Conservation (phyloP, 2,888 invertebrate species). For the Dynastes grantii region DNA sequence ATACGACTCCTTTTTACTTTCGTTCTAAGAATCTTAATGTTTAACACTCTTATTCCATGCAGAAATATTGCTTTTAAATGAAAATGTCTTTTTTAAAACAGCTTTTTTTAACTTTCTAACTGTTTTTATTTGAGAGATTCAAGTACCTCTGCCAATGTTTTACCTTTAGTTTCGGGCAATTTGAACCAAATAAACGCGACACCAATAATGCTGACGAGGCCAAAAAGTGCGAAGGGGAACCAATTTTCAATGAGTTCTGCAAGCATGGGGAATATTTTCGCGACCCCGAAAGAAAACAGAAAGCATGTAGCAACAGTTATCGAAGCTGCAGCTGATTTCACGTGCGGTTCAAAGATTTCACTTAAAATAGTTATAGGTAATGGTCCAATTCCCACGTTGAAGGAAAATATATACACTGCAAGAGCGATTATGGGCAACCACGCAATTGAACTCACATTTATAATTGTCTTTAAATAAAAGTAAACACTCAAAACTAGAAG, state of each 20-base stretch:
- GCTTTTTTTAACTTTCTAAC: no score
- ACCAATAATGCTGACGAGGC: slow-evolving; percentile 73
- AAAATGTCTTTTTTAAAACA: no score
- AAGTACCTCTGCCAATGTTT: slow-evolving; percentile 49
- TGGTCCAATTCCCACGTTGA: slow-evolving; percentile 83
- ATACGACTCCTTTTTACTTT: no score
- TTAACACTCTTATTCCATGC: no score
- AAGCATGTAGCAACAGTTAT: slow-evolving; percentile 84
- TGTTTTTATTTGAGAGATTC: slow-evolving; percentile 11
- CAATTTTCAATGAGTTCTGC: slow-evolving; percentile 74
- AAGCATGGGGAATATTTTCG: slow-evolving; percentile 78
- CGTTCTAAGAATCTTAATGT: no score
- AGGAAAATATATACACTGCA: slow-evolving; percentile 81
- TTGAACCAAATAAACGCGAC: slow-evolving; percentile 77
- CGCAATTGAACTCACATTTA: slow-evolving; percentile 67
- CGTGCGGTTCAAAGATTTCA: slow-evolving; percentile 84
- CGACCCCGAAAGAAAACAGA: slow-evolving; percentile 82
- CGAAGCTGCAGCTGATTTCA: slow-evolving; percentile 81
- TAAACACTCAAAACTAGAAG: slow-evolving; percentile 74
- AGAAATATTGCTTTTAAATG: no score
- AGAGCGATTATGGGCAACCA: slow-evolving; percentile 82
- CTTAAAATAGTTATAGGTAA: slow-evolving; percentile 86
- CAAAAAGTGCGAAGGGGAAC: slow-evolving; percentile 82
- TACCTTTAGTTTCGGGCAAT: slow-evolving; percentile 55
- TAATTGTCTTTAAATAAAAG: slow-evolving; percentile 72